Conservation (phyloP, 2,797 vertebrate genomes). For the Craterocephalus amniculus region DNA sequence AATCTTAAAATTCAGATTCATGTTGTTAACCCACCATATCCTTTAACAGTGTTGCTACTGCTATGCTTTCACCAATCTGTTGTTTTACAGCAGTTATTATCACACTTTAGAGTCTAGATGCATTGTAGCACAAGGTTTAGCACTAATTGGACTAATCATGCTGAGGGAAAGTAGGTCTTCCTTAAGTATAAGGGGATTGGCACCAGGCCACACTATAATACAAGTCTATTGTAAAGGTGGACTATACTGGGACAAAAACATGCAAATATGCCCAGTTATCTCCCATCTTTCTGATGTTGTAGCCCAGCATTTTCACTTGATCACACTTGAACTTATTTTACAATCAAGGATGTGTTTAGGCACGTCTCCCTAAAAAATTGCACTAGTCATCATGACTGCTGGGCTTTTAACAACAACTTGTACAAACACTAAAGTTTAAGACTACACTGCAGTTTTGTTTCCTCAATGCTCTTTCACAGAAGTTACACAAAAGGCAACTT, state of each 20-base stretch:
- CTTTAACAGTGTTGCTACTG: not conserved
- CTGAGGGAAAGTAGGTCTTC: constrained; percentile 37
- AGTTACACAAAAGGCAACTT: not conserved
- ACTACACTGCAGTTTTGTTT: not conserved
- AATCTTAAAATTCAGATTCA: no score
- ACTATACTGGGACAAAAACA: no score
- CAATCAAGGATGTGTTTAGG: not conserved
- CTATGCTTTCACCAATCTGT: not conserved
- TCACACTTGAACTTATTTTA: not conserved
- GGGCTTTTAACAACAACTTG: not conserved
- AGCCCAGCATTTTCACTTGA: not conserved
- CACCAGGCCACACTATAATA: constrained; percentile 4
- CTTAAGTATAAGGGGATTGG: constrained; percentile 45
- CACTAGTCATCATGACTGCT: no score
- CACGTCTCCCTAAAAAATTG: not conserved
- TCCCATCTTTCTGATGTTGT: not conserved
- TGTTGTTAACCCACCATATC: not conserved
- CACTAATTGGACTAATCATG: constrained; percentile 7
- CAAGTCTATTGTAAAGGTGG: constrained; percentile 14
- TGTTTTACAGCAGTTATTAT: not conserved
- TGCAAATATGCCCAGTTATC: no score
- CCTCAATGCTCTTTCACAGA: not conserved
- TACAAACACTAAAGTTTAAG: not conserved
- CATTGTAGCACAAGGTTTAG: not conserved
- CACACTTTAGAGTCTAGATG: not conserved